Conservation (phyloP, 2,797 vertebrate genomes). For the Diplodus puntazzo region DNA sequence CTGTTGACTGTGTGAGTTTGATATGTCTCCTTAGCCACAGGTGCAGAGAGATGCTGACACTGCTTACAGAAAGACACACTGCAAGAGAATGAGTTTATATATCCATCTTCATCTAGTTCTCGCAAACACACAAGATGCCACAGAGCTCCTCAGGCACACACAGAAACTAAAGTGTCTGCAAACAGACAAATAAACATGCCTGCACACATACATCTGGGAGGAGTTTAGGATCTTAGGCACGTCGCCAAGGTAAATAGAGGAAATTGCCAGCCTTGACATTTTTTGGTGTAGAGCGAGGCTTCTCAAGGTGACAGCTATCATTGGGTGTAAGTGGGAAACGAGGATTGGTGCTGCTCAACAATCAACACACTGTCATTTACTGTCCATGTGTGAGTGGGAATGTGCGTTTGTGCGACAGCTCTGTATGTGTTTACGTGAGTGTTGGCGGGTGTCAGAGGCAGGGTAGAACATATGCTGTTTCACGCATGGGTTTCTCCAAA, state of each 20-base stretch:
- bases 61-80: slow-evolving; percentile 48
- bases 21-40: slow-evolving; percentile 58
- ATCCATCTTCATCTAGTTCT: slow-evolving; percentile 29
- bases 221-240: slow-evolving; percentile 56
- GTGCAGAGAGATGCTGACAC: slow-evolving; percentile 67
- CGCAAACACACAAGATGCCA: slow-evolving; percentile 10
- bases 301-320: slow-evolving; percentile 74
- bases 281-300: slow-evolving; percentile 55
- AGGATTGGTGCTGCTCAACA: slow-evolving; percentile 47
- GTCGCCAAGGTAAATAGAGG: slow-evolving; percentile 70
- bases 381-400: slow-evolving; percentile 1
- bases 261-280: slow-evolving; percentile 70
- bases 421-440: slow-evolving; percentile 10
- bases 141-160: slow-evolving; percentile 27
- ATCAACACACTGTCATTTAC: slow-evolving; percentile 55
- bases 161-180: slow-evolving; percentile 39
- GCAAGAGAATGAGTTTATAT: slow-evolving; percentile 53
- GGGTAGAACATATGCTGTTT: slow-evolving; percentile 11
- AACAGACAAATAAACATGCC: slow-evolving; percentile 62
- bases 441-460: slow-evolving; percentile 5
- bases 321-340: slow-evolving; percentile 55
- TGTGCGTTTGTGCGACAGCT: slow-evolving; percentile 13
- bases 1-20: slow-evolving; percentile 36
- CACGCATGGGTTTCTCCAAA: slow-evolving; percentile 15
- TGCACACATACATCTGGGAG: slow-evolving; percentile 64